Base-by-base conservation (phyloP, 2,888 invertebrate genomes). In the Eumerus sabulonum region DNA sequence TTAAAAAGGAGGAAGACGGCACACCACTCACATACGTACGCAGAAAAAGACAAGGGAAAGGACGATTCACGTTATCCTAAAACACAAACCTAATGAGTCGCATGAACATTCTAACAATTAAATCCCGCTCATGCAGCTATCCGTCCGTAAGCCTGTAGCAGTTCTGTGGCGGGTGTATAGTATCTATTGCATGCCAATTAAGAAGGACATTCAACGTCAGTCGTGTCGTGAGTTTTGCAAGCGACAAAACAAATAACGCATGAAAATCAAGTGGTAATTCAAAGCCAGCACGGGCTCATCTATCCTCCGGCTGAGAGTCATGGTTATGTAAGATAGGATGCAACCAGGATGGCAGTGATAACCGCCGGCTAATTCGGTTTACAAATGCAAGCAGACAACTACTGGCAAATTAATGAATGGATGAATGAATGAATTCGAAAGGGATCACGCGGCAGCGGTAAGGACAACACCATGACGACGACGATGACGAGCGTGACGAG, bases 381-480 rank as follows among this genome's bases (percentile, higher is more conserved):
- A 54, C 59, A 64, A 70, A 76, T 60, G 48, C 59, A 50, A 64
- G 38, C 54, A 70, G 64, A 45, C 70, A 63, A 59, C 53, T 19
- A 57, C 54, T 27, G 45, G 44, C 54, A 59, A 64, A 59, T 51
- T 40, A 57, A 59, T 57, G 56, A 59, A 51, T 42, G 48, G 14
- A 62, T 38, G 51, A 50, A 72, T 54, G 63, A 68, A 45, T 63
- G 57, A 63, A 68, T 68, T 17, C 11, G 35, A 68, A 74, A 68
- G 44, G 67, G 62, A 40, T 50, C 27, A 35, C 35, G 53, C 53
- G 17, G 17, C 27, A 47, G 53, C 27, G 36, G 35, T 47, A 71
- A 48, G 47, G 47, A 4, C 53, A 53, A n/a, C 17, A 35, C 36
- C 14, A 42, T n/a, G 9, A 60, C 53, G 40, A 57, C 50, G 63